Conservation (phyloP, 2,797 vertebrate species). For the Eulemur albifrons region DNA sequence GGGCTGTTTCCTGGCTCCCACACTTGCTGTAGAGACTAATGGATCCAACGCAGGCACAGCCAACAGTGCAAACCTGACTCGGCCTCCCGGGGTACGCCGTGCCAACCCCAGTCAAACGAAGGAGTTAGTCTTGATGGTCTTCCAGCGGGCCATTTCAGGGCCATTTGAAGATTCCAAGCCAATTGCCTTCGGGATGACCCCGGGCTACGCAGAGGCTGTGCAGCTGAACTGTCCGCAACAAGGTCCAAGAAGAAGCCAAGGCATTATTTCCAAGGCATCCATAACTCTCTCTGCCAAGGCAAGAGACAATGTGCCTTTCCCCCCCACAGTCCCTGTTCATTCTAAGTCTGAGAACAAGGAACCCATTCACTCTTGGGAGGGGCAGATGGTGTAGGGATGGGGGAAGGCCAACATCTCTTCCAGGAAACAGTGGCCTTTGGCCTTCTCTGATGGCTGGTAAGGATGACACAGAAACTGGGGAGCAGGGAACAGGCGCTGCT, state of each 20-base stretch:
- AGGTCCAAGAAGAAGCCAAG: not conserved
- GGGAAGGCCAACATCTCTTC: not conserved
- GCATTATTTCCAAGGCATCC: conserved; percentile 24
- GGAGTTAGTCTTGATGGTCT: not conserved
- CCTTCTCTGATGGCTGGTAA: conserved; percentile 40
- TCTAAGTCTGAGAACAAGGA: conserved; percentile 55
- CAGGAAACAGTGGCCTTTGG: conserved; percentile 46
- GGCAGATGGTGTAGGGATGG: not conserved
- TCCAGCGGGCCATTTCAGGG: not conserved
- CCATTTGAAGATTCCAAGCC: not conserved
- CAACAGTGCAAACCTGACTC: fast-evolving
- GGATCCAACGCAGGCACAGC: not conserved
- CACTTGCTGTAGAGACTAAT: not conserved
- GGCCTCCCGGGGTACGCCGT: not conserved
- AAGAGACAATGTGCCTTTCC: conserved; percentile 39
- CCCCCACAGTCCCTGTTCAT: conserved; percentile 38
- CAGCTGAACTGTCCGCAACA: not conserved
- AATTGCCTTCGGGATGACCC: conserved; percentile 5
- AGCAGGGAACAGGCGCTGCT: not conserved
- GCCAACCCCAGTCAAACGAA: not conserved
- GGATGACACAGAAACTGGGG: not conserved
- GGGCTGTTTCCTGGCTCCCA: not conserved
- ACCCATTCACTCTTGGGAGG: conserved; percentile 31
- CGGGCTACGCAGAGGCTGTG: not conserved
- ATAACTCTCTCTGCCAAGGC: not conserved